Evolutionary conservation across 2,888 invertebrate species (phyloP).

Genomic region (Malacosoma neustria): DNA sequence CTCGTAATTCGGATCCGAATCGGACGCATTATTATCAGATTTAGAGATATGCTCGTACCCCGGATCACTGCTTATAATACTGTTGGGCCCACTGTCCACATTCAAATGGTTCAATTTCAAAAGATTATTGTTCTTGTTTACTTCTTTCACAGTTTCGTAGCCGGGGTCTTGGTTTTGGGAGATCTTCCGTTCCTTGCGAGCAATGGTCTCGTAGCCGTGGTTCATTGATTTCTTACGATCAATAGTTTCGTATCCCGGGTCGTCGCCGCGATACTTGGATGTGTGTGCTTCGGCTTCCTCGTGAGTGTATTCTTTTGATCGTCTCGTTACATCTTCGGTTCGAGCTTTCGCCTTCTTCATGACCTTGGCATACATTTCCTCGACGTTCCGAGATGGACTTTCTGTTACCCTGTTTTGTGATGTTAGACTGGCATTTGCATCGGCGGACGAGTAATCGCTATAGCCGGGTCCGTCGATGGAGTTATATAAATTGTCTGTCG

Average conservation of each 20-base stretch:
- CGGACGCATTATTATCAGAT: slow-evolving; percentile 65
- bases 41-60: slow-evolving; percentile 82
- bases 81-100: slow-evolving; percentile 73
- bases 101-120: slow-evolving; percentile 43
- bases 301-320: slow-evolving; percentile 38
- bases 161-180: slow-evolving; percentile 76
- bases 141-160: slow-evolving; percentile 75
- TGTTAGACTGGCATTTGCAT: slow-evolving; percentile 37
- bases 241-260: slow-evolving; percentile 69
- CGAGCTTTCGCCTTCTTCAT: slow-evolving; percentile 79
- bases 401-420: slow-evolving; percentile 59
- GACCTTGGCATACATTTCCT: slow-evolving; percentile 94
- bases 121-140: slow-evolving; percentile 45
- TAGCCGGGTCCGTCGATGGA: slow-evolving; percentile 51
- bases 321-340: slow-evolving; percentile 38
- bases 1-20: slow-evolving; percentile 88
- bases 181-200: slow-evolving; percentile 46
- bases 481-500: slow-evolving; percentile 53
- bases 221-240: slow-evolving; percentile 58
- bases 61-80: slow-evolving; percentile 78
- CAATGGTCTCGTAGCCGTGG: slow-evolving; percentile 78
- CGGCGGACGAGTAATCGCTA: slow-evolving; percentile 47
- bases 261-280: slow-evolving; percentile 53
- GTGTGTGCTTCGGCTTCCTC: slow-evolving; percentile 24
- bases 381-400: slow-evolving; percentile 81